Percentiles rank a stretch among this genome's conserved stretches.
These are phyloP conservation scores for Diglossa brunneiventris DNA, from an alignment of 2,113 vertebrate species.

Conservation along the genomic window DNA sequence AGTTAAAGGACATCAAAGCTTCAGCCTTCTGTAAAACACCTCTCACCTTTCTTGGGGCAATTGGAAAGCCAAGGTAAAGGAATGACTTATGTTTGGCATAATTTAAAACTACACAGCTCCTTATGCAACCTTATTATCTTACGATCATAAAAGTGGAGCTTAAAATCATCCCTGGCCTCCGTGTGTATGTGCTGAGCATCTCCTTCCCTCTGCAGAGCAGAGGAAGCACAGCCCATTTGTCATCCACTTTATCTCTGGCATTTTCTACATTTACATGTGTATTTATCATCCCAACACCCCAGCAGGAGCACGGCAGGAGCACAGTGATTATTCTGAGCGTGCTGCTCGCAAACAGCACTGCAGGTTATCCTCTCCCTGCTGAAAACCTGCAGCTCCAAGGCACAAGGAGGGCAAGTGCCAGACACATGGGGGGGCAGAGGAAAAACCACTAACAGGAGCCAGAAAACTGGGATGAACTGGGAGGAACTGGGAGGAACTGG, in stretches of 20 bases:
- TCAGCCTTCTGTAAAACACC: not conserved
- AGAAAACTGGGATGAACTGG: not conserved
- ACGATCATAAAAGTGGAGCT: not conserved
- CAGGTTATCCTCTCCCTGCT: not conserved
- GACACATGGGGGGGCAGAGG: not conserved
- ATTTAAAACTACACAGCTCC: not conserved
- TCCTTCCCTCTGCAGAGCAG: not conserved
- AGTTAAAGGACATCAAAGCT: not conserved
- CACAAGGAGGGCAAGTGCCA: not conserved
- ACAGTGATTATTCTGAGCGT: not conserved
- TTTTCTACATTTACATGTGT: conserved; percentile 53
- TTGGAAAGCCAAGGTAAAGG: not conserved
- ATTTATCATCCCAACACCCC: conserved; percentile 32
- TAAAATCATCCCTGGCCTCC: not conserved
- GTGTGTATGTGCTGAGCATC: not conserved
- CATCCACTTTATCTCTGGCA: conserved; percentile 38
- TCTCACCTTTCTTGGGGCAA: not conserved
- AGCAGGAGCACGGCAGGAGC: not conserved
- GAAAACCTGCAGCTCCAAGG: not conserved
- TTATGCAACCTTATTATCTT: conserved; percentile 4
- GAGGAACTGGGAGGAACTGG: not conserved
- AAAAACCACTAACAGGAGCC: rapidly evolving
- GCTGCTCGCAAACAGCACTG: not conserved
- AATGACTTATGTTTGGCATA: not conserved
- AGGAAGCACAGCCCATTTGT: conserved; percentile 37